Base-by-base conservation (phyloP, 92 coral and sea anemone genomes). In the Anthopleura xanthogrammica region DNA sequence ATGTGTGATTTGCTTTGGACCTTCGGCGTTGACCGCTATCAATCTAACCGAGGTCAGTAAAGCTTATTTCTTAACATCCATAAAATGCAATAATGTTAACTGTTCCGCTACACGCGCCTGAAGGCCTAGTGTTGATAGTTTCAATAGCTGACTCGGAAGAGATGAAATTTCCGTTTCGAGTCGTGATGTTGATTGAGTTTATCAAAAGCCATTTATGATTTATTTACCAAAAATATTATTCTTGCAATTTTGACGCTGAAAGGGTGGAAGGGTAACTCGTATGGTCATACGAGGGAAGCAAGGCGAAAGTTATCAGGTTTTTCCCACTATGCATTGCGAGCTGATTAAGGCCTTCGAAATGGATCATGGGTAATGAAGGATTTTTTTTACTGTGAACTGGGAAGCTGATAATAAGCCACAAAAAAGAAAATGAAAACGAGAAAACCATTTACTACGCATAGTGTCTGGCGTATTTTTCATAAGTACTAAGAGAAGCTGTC, bases 91-190 rank as follows among this genome's bases (percentile, higher is more conserved):
- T 5, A 81, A 70, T 75, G 16, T 65, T 80, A 55, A 23, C 52
- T 81, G 55, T 22, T 7, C 3, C 50, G 48, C 40, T 43, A 40
- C 13, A 19, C 16, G 24, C 7, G 23, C 72, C 82, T 14, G 19
- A 79, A 46, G 82, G 52, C 54, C 82, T 36, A n/a, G 52, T 57
- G 48, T 36, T 79, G 82, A 55, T 46, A 79, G 46, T 60, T 56
- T 36, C 16, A 29, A 55, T 36, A 56, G 50, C 73, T 58, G 17
- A 39, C 72, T 58, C 78, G 78, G 41, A 79, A 79, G 76, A 80
- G 57, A 41, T 12, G 58, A 80, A 60, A 80, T 80, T 80, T 80
- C 83, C 83, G 83, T 60, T 79, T 60, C 16, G 11, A 57, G 65
- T 16, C 22, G 3, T 40, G 16, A 3, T 12, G 17, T 46, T 56